Percentiles rank a stretch among this genome's conserved stretches.
These are phyloP conservation scores for Xenus cinereus DNA, from an alignment of 2,113 vertebrate genomes.

Conservation along the genomic window DNA sequence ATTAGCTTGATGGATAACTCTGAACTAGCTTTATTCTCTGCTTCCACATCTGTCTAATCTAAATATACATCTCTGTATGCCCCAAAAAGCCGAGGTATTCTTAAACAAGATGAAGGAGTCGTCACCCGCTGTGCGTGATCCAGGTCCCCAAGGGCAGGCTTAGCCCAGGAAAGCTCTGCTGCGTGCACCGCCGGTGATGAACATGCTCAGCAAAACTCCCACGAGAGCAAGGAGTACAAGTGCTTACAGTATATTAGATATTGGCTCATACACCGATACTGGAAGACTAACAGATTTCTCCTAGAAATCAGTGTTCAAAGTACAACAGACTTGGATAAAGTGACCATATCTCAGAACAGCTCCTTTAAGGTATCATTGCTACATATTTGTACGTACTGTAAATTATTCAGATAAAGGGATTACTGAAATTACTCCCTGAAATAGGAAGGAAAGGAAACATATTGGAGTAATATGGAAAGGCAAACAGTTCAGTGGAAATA, in stretches of 20 bases:
- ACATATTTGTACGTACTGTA: background rate
- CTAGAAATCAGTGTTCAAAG: background rate
- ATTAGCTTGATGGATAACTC: background rate
- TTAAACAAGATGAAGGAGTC: background rate
- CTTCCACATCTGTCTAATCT: background rate
- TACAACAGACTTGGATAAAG: background rate
- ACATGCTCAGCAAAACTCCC: background rate
- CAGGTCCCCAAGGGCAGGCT: background rate
- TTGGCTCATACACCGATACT: background rate
- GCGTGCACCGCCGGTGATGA: fast-evolving
- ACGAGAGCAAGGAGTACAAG: background rate
- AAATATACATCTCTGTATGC: background rate
- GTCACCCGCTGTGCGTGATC: fast-evolving
- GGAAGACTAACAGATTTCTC: background rate
- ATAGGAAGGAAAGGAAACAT: background rate
- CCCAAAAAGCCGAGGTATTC: background rate
- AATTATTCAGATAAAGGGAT: background rate
- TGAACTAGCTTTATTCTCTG: background rate
- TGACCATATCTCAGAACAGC: background rate
- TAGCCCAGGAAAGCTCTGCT: background rate
- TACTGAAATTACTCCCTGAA: background rate
- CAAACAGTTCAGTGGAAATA: background rate
- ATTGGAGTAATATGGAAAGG: background rate
- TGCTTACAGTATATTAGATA: background rate
- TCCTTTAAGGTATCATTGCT: background rate